Evolutionary conservation across 2,113 vertebrate genomes (phyloP).

Genomic region (Grammomys surdaster): DNA sequence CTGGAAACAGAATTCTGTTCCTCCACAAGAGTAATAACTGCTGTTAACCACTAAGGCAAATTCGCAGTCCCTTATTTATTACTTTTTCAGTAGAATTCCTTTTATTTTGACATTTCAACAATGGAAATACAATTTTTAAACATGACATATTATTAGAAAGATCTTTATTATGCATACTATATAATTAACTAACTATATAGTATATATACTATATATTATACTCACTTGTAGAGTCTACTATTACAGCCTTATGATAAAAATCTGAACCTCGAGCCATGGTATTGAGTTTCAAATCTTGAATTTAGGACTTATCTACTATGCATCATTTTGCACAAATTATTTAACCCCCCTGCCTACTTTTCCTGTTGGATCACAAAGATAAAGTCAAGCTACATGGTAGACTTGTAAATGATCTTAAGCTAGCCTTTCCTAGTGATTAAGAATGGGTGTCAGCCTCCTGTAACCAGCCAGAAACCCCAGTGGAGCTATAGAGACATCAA

Average conservation of each 20-base stretch:
- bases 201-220: too few relatives aligned
- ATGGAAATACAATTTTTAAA: conserved; percentile 22
- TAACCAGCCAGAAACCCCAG: too few relatives aligned
- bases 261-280: neutral
- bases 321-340: neutral
- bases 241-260: neutral
- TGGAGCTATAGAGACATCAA: too few relatives aligned
- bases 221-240: neutral
- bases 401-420: neutral
- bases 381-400: neutral
- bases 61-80: neutral
- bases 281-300: neutral
- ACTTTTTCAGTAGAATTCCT: neutral
- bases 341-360: neutral
- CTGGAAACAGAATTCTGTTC: neutral
- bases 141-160: neutral
- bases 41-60: neutral
- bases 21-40: neutral
- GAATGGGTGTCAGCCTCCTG: neutral
- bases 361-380: neutral
- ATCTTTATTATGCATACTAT: neutral
- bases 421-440: neutral
- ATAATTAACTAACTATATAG: neutral
- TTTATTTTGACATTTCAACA: conserved; percentile 27
- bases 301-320: neutral